Base-by-base conservation (phyloP, 1,140 invertebrate genomes). In the Tachypleus tridentatus region DNA sequence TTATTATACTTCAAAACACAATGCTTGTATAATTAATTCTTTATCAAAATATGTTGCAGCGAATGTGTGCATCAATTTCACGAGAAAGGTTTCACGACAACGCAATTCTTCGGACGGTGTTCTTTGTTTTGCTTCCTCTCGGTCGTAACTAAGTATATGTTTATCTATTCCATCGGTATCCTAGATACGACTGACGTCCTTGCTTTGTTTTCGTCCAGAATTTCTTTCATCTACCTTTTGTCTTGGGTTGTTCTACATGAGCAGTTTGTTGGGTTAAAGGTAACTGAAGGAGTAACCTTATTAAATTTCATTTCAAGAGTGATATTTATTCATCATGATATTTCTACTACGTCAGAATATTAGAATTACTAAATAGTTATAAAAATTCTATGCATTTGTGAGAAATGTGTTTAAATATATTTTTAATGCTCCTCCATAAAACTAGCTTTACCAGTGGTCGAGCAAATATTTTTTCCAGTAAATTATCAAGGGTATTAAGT, bases 181-280 rank as follows among this genome's bases (percentile, higher is more conserved):
- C 78, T 97, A 3, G 81, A 90, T 62, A 88, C 91, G 3, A 96
- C 92, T 0, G 93, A 94, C 74, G 91, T 92, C 4, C 87, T 95
- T 80, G 88, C 91, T 2, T 78, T 97, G 8, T 96, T 93, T 73
- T 89, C 93, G 9, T 93, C 92, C 29, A 94, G 93, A 70, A 91
- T 95, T 4, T 88, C 89, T 6, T 93, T 91, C 74, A 89, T 93
- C 63, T 97, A 97, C 76, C 80, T 97, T 6, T 80, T 97, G 4
- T 95, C 92, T 1, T 97, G 93, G 93, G 93, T 96, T 61, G 91
- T 97, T 71, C 80, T 97, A 57, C 93, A 97, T 74, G 90, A 97
- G 74, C 91, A 97, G 75, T 97, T 97, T 78, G 92, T 97, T 64
- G 93, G 93, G 58, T 86, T 96, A 10, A 81, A 92, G 80, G 93